phyloP scores from a whole-genome alignment of 2,113 vertebrate species.

The Lycaon pictus region DNA sequence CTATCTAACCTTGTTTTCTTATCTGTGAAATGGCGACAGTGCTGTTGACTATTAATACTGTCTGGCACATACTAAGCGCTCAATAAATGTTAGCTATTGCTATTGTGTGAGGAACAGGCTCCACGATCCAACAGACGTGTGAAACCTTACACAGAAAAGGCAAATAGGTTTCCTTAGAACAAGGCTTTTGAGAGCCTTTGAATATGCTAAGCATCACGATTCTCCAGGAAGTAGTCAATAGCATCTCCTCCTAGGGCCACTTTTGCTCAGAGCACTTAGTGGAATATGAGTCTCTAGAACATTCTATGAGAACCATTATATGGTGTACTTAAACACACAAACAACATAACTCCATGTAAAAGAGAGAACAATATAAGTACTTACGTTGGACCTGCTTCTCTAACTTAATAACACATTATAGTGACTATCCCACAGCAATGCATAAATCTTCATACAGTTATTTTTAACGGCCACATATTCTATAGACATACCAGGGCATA shows the following conservation, averaged over 20 bases:
- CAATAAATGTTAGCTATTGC: background rate
- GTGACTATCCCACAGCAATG: background rate
- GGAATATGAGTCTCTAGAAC: constrained; percentile 10
- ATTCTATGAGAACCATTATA: background rate
- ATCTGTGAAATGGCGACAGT: background rate
- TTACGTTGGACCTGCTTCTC: background rate
- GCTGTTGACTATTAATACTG: background rate
- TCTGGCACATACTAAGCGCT: constrained; percentile 21
- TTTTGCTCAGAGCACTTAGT: background rate
- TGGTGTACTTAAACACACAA: background rate
- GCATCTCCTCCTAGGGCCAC: background rate
- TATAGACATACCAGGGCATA: background rate
- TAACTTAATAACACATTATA: background rate
- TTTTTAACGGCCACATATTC: background rate
- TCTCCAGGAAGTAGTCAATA: background rate
- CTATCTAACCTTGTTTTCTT: constrained; percentile 64
- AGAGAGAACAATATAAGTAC: background rate
- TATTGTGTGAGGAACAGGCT: background rate
- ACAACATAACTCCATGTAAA: background rate
- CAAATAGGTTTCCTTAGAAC: constrained; percentile 9
- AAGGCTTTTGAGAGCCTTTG: background rate
- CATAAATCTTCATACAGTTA: background rate
- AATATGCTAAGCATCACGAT: background rate
- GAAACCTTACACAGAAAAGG: background rate
- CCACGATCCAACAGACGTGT: background rate